Conservation (phyloP, 2,113 vertebrate species). For the Myxocyprinus asiaticus region DNA sequence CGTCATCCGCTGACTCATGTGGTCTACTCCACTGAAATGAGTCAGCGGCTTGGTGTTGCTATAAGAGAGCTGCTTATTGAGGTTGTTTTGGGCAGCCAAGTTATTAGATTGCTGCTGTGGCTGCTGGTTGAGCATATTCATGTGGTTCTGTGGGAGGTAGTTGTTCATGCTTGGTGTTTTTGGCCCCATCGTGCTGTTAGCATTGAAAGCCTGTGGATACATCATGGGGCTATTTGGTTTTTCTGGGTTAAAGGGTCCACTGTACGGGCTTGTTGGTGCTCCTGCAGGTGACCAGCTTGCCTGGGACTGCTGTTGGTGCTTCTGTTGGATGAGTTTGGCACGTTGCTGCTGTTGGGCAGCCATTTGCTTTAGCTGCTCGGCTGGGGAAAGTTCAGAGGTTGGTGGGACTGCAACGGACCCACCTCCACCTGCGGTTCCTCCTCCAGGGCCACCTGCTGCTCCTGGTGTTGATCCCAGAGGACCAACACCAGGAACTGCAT, state of each 20-base stretch:
- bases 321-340: slow-evolving; percentile 91
- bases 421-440: slow-evolving; percentile 64
- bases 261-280: slow-evolving; percentile 91
- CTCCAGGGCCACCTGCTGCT: slow-evolving; percentile 61
- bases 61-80: slow-evolving; percentile 90
- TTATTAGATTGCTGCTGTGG: slow-evolving; percentile 79
- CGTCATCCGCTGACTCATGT: slow-evolving; percentile 90
- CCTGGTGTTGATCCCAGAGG: slow-evolving; percentile 64
- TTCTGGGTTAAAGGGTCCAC: slow-evolving; percentile 86
- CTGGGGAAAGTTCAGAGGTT: slow-evolving; percentile 88
- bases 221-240: slow-evolving; percentile 99
- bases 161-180: slow-evolving; percentile 93
- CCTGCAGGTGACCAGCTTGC: slow-evolving; percentile 91
- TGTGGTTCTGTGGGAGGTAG: slow-evolving; percentile 98
- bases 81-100: slow-evolving; percentile 82
- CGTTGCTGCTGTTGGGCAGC: slow-evolving; percentile 91
- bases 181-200: slow-evolving; percentile 89
- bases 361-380: slow-evolving; percentile 97
- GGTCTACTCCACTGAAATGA: slow-evolving; percentile 88
- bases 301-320: slow-evolving; percentile 81
- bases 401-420: slow-evolving; percentile 63
- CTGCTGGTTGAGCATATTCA: slow-evolving; percentile 91
- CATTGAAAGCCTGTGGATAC: slow-evolving; percentile 98
- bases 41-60: slow-evolving; percentile 97
- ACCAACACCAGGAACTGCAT: slow-evolving; percentile 70